phyloP scores from a whole-genome alignment of 2,797 vertebrate genomes.

The Hephaestus fuliginosus region DNA sequence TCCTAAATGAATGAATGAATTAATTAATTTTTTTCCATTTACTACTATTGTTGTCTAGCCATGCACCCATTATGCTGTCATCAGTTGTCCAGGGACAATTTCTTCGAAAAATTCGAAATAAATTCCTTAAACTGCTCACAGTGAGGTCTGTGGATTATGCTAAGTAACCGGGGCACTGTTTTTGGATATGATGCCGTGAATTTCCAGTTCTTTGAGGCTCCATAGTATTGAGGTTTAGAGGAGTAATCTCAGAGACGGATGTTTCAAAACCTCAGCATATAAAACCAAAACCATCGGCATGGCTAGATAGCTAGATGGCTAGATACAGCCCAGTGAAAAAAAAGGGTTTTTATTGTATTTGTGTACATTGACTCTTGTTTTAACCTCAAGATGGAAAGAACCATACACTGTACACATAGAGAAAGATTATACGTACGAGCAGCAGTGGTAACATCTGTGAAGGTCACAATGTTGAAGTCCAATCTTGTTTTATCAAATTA shows the following conservation, averaged over 20 bases:
- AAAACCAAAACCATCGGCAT: neutral
- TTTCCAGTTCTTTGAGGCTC: no score
- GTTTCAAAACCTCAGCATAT: no score
- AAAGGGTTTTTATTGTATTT: neutral
- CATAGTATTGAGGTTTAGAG: no score
- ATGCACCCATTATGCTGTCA: neutral
- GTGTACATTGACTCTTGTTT: neutral
- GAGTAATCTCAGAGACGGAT: no score
- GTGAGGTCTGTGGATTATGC: no score
- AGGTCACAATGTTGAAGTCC: constrained; percentile 58
- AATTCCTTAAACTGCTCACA: no score
- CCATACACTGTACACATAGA: neutral
- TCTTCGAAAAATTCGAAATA: neutral
- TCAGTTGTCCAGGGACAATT: neutral
- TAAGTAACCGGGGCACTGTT: no score
- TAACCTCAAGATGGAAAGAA: neutral
- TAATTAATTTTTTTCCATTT: neutral
- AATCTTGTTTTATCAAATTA: constrained; percentile 72
- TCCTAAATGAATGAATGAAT: neutral
- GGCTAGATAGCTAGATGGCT: neutral
- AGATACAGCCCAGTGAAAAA: neutral
- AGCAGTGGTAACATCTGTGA: constrained; percentile 52
- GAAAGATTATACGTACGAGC: constrained; percentile 1
- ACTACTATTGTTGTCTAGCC: neutral
- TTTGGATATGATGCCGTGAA: no score